phyloP scores from a whole-genome alignment of 2,888 invertebrate species.

The Dicyrtomina minuta region DNA sequence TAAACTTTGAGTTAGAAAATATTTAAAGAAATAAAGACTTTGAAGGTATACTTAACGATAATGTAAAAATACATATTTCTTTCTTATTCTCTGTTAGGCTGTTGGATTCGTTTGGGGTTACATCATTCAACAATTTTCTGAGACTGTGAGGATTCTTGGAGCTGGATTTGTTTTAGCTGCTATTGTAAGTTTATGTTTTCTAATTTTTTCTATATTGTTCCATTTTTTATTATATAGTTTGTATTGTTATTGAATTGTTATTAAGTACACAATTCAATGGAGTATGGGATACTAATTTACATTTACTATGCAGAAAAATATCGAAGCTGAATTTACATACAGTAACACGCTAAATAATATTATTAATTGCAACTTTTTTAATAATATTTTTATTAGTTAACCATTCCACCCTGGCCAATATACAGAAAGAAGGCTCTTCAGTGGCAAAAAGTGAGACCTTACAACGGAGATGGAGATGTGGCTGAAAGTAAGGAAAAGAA shows the following conservation, averaged over 20 bases:
- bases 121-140: constrained; percentile 91
- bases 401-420: constrained; percentile 96
- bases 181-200: constrained; percentile 63
- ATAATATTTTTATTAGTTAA: constrained; percentile 64
- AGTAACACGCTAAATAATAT: too few relatives aligned
- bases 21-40: not conserved
- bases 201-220: not conserved
- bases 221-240: not conserved
- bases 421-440: constrained; percentile 82
- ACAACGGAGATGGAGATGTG: constrained; percentile 55
- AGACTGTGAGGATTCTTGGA: constrained; percentile 87
- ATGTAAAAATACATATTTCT: not conserved
- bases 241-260: not conserved
- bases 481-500: constrained; percentile 57
- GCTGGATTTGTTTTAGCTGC: constrained; percentile 87
- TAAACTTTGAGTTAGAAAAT: not conserved
- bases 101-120: constrained; percentile 92
- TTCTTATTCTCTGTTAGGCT: constrained; percentile 58
- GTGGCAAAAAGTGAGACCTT: constrained; percentile 70
- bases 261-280: not conserved
- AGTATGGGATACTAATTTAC: not conserved
- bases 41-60: not conserved
- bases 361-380: too few relatives aligned
- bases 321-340: not conserved
- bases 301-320: not conserved